Evolutionary conservation across 2,797 vertebrate species (phyloP).

Genomic region (Tenualosa thibaudeaui): DNA sequence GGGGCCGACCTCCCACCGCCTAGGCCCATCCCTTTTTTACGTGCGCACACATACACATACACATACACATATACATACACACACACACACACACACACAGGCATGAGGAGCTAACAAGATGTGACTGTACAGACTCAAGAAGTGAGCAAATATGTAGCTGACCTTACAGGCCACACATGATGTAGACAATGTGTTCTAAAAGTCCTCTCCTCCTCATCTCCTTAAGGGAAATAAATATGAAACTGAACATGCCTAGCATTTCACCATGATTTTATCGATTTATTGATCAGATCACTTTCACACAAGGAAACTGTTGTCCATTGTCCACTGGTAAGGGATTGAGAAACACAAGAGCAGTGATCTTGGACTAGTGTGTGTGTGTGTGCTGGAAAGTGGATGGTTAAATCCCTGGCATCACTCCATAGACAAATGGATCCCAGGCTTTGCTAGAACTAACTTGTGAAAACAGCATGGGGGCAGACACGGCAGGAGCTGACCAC

Average conservation of each 20-base stretch:
- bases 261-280: neutral
- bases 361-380: neutral
- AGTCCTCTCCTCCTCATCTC: neutral
- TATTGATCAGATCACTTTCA: neutral
- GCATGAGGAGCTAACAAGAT: neutral
- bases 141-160: neutral
- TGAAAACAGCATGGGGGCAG: constrained; percentile 10
- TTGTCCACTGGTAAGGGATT: neutral
- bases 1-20: neutral
- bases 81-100: neutral
- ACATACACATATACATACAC: constrained; percentile 8
- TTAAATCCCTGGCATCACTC: neutral
- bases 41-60: neutral
- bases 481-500: neutral
- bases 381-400: neutral
- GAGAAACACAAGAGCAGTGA: neutral
- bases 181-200: neutral
- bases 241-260: neutral
- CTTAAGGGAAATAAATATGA: neutral
- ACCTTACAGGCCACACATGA: neutral
- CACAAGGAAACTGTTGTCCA: neutral
- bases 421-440: constrained; percentile 12
- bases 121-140: neutral
- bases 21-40: neutral
- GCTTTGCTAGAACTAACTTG: neutral